Conservation (phyloP, 2,113 vertebrate species). For the Corythoichthys haematopterus region DNA sequence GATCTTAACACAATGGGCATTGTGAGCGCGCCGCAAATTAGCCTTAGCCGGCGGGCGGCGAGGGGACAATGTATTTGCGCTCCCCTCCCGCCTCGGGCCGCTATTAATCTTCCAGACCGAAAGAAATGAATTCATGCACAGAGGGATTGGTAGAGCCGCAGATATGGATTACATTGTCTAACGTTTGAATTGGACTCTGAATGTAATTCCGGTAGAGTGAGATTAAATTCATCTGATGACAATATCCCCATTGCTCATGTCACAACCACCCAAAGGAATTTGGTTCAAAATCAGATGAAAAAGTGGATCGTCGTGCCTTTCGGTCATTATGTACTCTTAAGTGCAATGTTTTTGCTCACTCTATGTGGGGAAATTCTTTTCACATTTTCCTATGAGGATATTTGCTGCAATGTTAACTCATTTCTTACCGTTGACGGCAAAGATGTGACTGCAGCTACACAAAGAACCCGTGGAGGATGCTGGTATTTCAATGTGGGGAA, state of each 20-base stretch:
- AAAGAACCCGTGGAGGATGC: no score
- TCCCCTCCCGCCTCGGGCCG: slow-evolving; percentile 35
- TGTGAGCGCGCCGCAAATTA: slow-evolving; percentile 54
- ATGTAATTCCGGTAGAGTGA: slow-evolving; percentile 45
- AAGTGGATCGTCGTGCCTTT: background rate
- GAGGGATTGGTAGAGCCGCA: slow-evolving; percentile 50
- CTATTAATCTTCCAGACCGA: slow-evolving; percentile 61
- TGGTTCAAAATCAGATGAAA: background rate
- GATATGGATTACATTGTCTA: slow-evolving; percentile 61
- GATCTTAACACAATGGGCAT: slow-evolving; percentile 49
- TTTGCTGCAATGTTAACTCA: no score
- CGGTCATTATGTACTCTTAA: background rate
- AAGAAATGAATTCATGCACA: slow-evolving; percentile 53
- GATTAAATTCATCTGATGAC: slow-evolving; percentile 50
- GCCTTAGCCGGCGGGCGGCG: slow-evolving; percentile 35
- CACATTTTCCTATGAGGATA: no score
- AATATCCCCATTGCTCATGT: slow-evolving; percentile 28
- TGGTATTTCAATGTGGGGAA: no score
- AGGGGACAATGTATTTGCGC: slow-evolving; percentile 45
- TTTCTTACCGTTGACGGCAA: no score
- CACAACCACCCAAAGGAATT: background rate
- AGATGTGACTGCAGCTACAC: no score
- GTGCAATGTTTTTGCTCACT: background rate
- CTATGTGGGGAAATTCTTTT: no score
- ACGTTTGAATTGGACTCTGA: slow-evolving; percentile 45